phyloP scores from a whole-genome alignment of 2,113 vertebrate genomes.

The Barbus barbus region DNA sequence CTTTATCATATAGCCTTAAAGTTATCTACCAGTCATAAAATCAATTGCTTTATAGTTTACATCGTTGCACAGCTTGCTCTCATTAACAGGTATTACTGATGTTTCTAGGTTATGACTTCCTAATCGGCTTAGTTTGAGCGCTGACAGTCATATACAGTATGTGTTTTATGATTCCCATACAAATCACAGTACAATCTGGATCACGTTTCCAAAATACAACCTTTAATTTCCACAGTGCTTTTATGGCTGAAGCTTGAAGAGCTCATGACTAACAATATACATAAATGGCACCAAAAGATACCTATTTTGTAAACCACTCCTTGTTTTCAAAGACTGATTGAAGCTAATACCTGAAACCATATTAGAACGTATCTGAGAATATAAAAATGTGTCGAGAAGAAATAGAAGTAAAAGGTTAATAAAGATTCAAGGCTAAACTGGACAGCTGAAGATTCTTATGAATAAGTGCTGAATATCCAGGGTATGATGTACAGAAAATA shows the following conservation, averaged over 20 bases:
- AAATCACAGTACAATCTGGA: background rate
- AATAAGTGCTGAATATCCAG: background rate
- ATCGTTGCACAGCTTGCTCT: background rate
- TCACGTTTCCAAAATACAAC: background rate
- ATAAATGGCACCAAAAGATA: background rate
- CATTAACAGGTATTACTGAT: constrained; percentile 15
- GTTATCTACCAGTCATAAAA: constrained; percentile 10
- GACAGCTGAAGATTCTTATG: background rate
- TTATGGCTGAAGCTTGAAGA: background rate
- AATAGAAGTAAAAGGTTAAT: background rate
- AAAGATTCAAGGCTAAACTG: background rate
- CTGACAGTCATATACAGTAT: constrained; percentile 21
- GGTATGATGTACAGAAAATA: background rate
- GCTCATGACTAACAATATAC: background rate
- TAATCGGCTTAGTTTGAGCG: constrained; percentile 12
- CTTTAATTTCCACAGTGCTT: background rate
- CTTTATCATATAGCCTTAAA: background rate
- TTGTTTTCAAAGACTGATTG: background rate
- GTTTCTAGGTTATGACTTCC: constrained; percentile 24
- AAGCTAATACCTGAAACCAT: no score
- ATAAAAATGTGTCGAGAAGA: background rate
- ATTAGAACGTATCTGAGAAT: background rate
- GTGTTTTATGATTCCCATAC: background rate
- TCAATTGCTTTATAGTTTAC: constrained; percentile 19
- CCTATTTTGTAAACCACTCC: background rate